These are phyloP conservation scores for Sylvia borin DNA, from an alignment of 2,797 vertebrate species.

Conservation along the genomic window DNA sequence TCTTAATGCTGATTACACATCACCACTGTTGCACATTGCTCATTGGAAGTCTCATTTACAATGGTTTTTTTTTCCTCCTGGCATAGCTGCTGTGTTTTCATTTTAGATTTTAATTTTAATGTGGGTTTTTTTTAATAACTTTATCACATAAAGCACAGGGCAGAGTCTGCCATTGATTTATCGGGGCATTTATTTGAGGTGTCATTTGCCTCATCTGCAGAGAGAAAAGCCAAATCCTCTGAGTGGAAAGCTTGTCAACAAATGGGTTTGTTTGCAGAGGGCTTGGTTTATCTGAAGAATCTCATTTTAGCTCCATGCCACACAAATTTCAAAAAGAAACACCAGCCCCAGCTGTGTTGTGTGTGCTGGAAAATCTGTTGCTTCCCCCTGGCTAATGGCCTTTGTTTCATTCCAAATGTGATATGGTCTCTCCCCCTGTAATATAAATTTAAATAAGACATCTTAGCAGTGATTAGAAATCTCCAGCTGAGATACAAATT, in stretches of 20 bases:
- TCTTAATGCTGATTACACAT: background rate
- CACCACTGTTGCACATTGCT: background rate
- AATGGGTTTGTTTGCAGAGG: background rate
- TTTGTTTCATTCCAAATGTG: slow-evolving; percentile 47
- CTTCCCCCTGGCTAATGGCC: slow-evolving; percentile 36
- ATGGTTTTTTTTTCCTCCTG: background rate
- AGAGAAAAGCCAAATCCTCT: background rate
- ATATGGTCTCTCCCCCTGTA: background rate
- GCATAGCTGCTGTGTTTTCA: background rate
- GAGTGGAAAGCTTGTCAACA: slow-evolving; percentile 26
- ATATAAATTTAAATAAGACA: slow-evolving; percentile 54
- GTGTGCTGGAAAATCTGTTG: slow-evolving; percentile 59
- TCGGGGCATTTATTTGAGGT: background rate
- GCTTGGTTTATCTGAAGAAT: background rate
- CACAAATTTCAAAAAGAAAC: background rate
- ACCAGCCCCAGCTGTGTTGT: slow-evolving; percentile 34
- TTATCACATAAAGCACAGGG: background rate
- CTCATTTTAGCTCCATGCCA: background rate
- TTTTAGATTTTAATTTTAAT: background rate
- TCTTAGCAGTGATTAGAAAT: slow-evolving; percentile 24
- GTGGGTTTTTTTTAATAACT: background rate
- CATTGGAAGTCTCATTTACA: background rate
- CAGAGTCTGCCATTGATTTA: background rate
- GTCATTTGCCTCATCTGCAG: background rate
- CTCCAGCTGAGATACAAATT: slow-evolving; percentile 64